Evolutionary conservation across 2,113 vertebrate species (phyloP).

Genomic region (Synodontis membranacea): DNA sequence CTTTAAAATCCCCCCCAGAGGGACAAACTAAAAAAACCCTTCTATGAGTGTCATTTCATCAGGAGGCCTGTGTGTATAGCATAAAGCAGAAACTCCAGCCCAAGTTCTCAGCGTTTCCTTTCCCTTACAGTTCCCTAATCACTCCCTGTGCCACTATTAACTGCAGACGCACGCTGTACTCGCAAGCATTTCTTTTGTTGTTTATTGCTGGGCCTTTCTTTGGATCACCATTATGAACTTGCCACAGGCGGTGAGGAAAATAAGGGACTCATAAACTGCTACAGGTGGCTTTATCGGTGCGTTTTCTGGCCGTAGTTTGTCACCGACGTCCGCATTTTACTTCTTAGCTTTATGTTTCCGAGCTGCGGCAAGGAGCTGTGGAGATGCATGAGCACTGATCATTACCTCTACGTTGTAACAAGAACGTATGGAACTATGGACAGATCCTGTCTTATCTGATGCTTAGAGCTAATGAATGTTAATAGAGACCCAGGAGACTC

Average conservation of each 20-base stretch:
- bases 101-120: not conserved
- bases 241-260: not conserved
- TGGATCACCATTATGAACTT: not conserved
- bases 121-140: conserved; percentile 6
- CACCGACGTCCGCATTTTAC: not conserved
- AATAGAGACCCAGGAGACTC: not conserved
- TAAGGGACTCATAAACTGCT: not conserved
- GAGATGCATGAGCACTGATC: not conserved
- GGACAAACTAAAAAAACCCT: not conserved
- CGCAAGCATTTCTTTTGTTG: not conserved
- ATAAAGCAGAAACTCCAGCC: not conserved
- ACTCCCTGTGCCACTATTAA: not conserved
- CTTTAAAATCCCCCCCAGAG: not conserved
- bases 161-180: not conserved
- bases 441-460: not conserved
- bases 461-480: conserved; percentile 19
- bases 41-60: not conserved
- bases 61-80: not conserved
- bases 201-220: not conserved
- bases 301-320: not conserved
- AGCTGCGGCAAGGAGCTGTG: not conserved
- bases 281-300: not conserved
- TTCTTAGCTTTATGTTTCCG: not conserved
- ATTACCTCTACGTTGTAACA: not conserved
- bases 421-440: not conserved